Base-by-base conservation (phyloP, 2,113 vertebrate species). In the Alosa alosa region DNA sequence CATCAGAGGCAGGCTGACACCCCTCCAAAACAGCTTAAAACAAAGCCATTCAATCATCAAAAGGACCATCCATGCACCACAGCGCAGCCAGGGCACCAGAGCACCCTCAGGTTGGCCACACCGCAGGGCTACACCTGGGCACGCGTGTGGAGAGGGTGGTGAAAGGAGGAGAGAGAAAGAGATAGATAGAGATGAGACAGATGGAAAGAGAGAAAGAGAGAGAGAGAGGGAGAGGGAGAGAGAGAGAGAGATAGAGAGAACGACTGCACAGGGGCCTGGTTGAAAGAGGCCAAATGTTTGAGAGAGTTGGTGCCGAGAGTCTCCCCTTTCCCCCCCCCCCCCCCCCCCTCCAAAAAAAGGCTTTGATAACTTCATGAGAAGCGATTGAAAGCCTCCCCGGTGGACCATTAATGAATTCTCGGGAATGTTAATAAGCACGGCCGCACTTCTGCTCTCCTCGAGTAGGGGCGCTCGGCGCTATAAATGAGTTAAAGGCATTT, bases 401-500 rank as follows among this genome's bases (percentile, higher is more conserved):
- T 49, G 41, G 46, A 20, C 25, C 22, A 86, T 86, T 83, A 86
- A 86, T 86, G 25, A 83, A 84, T 83, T 86, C 20, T 47, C 44
- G 57, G 41, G 81, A 31, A 87, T 88, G 57, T 85, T 86, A 88
- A 88, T 83, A 87, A 87, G 81, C 31, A 81, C 2, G 49, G 3
- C 41, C 82, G 60, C 41, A 55, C 72, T 84, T 75, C 60, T 82
- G 72, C 72, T 87, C 52, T n/a, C 44, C 72, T 75, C 81, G 86
- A 84, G 60, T 36, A 83, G 39, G 55, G 8, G 55, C 83, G 31
- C 5, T 36, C 5, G 78, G 82, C 84, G 72, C 31, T 75, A 36
- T 82, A 88, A 88, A 85, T 68, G 25, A 89, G 50, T 89, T 84
- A 88, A 82, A 86, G 68, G 46, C 87, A 86, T 85, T 83, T 75